Evolutionary conservation across 2,888 invertebrate species (phyloP).

Genomic region (Drosophila histrio): DNA sequence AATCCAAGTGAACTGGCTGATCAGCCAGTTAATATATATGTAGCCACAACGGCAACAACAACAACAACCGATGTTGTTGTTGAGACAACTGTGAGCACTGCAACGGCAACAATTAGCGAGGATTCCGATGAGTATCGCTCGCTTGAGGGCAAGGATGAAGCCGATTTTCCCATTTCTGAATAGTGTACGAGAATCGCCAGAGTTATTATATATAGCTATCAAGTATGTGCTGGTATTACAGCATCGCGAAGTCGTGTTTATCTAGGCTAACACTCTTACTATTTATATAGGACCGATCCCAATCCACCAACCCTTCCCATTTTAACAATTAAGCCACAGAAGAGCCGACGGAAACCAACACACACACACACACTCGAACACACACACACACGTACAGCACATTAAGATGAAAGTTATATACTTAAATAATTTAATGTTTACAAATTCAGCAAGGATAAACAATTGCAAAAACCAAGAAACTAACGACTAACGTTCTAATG

Average conservation of each 20-base stretch:
- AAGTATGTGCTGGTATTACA: conserved; percentile 18
- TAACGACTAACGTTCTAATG: conserved; percentile 58
- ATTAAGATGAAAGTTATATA: conserved; percentile 58
- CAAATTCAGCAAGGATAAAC: conserved; percentile 31
- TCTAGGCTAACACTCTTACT: conserved; percentile 59
- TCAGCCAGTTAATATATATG: conserved; percentile 46
- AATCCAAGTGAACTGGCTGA: conserved; percentile 28
- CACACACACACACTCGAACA: conserved; percentile 18
- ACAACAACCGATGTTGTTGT: conserved; percentile 10
- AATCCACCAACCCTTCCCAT: background rate
- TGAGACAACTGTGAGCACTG: conserved; percentile 39
- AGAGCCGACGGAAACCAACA: conserved; percentile 26
- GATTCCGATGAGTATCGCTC: conserved; percentile 85
- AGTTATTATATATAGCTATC: conserved; percentile 40
- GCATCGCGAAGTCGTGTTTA: conserved; percentile 34
- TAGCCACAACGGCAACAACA: conserved; percentile 23
- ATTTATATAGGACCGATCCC: conserved; percentile 49
- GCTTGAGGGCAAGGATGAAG: conserved; percentile 83
- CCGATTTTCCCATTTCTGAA: conserved; percentile 80
- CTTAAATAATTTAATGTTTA: conserved; percentile 65
- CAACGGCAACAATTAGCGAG: conserved; percentile 68
- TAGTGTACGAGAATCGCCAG: conserved; percentile 61
- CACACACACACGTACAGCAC: conserved; percentile 35
- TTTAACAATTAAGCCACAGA: conserved; percentile 34
- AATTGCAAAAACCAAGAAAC: conserved; percentile 21